Percentiles rank a stretch among this genome's conserved stretches.
phyloP scores from a whole-genome alignment of 2,113 vertebrate species.

The Thamnophis sirtalis region DNA sequence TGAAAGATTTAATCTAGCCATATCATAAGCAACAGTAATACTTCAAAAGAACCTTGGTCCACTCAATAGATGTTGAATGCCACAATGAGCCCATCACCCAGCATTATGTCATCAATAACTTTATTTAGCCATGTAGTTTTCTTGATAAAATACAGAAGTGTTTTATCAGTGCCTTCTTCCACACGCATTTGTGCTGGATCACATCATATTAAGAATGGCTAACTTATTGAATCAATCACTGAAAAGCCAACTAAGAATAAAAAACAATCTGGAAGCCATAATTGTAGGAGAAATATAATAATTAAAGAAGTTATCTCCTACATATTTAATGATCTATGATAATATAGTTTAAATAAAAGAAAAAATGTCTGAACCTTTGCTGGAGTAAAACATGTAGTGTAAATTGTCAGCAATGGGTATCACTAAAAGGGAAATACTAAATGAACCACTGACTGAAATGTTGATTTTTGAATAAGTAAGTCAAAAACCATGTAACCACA shows the following conservation, averaged over 20 bases:
- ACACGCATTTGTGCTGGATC: not conserved
- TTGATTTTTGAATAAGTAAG: not conserved
- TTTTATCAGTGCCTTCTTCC: too few species aligned
- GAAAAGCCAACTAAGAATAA: not conserved
- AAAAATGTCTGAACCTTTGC: not conserved
- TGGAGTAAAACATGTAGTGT: not conserved
- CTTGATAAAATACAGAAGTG: too few species aligned
- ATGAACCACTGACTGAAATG: not conserved
- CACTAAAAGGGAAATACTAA: not conserved
- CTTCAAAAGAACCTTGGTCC: not conserved
- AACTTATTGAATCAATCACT: not conserved
- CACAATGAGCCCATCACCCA: not conserved
- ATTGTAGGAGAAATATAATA: not conserved
- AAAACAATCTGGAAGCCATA: not conserved
- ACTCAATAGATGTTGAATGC: not conserved
- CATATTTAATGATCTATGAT: not conserved
- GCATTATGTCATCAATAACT: not conserved
- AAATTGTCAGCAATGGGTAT: not conserved
- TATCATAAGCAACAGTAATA: not conserved
- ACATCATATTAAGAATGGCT: not conserved
- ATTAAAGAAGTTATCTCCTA: not conserved
- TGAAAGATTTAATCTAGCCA: not conserved
- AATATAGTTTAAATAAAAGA: not conserved
- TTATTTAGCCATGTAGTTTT: not conserved
- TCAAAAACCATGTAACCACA: not conserved